A percentile compares a stretch with the other conserved stretches of the same genome.
Conservation (phyloP, 2,113 vertebrate species). For the Crotophaga sulcirostris region DNA sequence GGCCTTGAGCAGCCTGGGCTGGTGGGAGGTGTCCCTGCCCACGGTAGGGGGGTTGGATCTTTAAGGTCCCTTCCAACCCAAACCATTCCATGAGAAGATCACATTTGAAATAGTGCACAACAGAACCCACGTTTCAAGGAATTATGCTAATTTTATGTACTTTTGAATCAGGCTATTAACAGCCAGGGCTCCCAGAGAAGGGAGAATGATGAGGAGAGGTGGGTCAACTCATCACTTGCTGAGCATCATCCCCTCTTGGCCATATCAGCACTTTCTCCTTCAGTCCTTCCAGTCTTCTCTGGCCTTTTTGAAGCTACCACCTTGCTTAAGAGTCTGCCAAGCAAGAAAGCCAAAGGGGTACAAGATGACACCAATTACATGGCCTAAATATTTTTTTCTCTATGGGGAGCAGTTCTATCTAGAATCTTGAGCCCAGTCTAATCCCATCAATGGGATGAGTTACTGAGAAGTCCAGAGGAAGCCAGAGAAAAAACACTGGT, state of each 20-base stretch:
- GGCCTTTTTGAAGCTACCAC: background rate
- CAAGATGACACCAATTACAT: background rate
- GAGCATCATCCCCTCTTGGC: background rate
- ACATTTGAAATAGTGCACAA: rapidly evolving
- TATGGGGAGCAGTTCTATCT: background rate
- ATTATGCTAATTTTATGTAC: background rate
- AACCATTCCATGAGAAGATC: background rate
- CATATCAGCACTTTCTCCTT: background rate
- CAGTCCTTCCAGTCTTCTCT: background rate
- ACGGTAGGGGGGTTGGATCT: too few species aligned
- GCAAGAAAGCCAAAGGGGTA: background rate
- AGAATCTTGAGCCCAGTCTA: background rate
- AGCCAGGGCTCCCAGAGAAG: background rate
- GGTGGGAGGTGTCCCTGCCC: too few species aligned
- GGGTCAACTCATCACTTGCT: background rate
- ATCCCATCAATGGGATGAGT: background rate
- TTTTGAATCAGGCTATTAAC: background rate
- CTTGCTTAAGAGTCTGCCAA: rapidly evolving
- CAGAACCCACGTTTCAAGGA: background rate
- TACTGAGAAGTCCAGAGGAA: background rate
- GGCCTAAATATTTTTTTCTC: background rate
- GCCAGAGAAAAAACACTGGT: background rate
- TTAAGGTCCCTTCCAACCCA: too few species aligned
- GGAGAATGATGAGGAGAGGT: background rate
- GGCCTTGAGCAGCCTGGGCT: too few species aligned